A percentile compares a stretch with the other conserved stretches of the same genome.
Evolutionary conservation across 2,797 vertebrate species (phyloP).

Genomic region (Calcarius lapponicus): DNA sequence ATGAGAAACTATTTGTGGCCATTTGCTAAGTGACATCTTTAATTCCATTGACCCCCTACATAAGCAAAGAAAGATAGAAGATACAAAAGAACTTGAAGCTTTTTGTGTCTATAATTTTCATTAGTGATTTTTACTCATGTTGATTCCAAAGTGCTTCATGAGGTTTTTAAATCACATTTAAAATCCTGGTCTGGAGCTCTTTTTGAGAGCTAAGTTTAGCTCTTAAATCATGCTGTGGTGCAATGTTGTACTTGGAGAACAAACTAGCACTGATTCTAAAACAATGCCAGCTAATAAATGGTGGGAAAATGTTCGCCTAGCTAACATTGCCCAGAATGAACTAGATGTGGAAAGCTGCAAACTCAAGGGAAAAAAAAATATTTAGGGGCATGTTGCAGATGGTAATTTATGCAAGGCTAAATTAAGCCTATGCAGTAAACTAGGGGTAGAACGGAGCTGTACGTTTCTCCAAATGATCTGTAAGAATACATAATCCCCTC

Average conservation of each 20-base stretch:
- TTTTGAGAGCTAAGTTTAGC: neutral
- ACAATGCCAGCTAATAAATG: conserved; percentile 40
- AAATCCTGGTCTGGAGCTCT: neutral
- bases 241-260: neutral
- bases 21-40: neutral
- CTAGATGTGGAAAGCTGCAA: neutral
- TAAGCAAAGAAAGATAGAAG: neutral
- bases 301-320: neutral
- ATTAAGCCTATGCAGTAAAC: neutral
- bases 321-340: neutral
- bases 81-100: neutral
- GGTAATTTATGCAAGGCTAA: conserved; percentile 18
- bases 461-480: neutral
- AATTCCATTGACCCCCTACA: neutral
- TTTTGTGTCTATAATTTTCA: neutral
- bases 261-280: conserved; percentile 32
- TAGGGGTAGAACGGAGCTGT: neutral
- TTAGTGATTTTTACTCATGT: neutral
- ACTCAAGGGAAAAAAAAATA: neutral
- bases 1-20: neutral
- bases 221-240: neutral
- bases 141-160: neutral
- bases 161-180: neutral
- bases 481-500: neutral
- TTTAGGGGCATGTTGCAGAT: neutral